Evolutionary conservation across 2,113 vertebrate genomes (phyloP).

Genomic region (Microtus richardsoni): DNA sequence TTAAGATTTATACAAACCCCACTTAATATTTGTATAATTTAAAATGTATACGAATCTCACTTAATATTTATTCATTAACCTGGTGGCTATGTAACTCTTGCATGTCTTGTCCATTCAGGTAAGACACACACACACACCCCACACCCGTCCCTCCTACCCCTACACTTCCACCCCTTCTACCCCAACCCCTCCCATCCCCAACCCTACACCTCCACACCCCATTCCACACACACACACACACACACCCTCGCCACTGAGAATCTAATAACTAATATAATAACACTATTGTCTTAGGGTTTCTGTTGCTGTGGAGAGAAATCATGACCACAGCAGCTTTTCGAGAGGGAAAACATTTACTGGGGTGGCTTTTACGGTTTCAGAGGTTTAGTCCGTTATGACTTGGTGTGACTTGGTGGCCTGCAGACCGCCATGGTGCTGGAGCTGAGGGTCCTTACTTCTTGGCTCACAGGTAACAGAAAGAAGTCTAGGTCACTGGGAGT

Average conservation of each 20-base stretch:
- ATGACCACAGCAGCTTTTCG: neutral
- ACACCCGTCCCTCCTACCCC: no score
- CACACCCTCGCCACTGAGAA: neutral
- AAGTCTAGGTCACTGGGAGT: neutral
- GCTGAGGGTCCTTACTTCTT: neutral
- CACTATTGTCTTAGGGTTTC: neutral
- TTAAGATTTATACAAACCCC: neutral
- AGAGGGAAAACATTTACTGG: neutral
- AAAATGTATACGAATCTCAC: neutral
- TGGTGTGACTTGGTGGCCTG: neutral
- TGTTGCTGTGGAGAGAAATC: neutral
- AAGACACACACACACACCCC: neutral
- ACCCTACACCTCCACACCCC: no score
- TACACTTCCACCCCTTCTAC: no score
- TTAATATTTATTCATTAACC: constrained; percentile 32
- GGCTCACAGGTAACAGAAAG: neutral
- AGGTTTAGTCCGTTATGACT: neutral
- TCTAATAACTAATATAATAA: neutral
- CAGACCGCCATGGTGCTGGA: neutral
- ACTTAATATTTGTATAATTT: neutral
- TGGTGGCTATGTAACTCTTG: neutral
- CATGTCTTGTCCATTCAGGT: neutral
- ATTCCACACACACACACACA: no score
- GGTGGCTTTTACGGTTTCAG: neutral
- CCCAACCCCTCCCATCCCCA: no score